These are phyloP conservation scores for Spondyliosoma cantharus DNA, from an alignment of 2,797 vertebrate genomes.

Conservation along the genomic window DNA sequence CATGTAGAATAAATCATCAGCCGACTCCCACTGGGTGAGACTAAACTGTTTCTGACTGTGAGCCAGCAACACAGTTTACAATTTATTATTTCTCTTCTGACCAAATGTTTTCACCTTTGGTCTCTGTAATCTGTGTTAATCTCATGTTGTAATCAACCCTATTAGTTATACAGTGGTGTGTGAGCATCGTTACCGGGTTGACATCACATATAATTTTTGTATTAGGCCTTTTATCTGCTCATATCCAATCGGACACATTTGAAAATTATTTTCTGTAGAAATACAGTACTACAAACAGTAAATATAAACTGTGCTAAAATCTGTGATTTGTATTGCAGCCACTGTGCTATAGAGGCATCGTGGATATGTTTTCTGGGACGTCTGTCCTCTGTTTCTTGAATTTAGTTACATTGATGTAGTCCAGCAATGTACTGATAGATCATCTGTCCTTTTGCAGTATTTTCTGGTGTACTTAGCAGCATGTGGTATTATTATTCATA, in stretches of 20 bases:
- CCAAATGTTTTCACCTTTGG: constrained; percentile 41
- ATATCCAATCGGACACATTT: constrained; percentile 19
- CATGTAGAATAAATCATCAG: constrained; percentile 30
- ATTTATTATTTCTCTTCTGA: constrained; percentile 7
- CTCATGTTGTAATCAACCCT: not conserved
- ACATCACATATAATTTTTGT: not conserved
- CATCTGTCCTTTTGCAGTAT: constrained; percentile 31
- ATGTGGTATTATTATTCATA: constrained; percentile 38
- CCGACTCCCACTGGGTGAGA: constrained; percentile 29
- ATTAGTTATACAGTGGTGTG: not conserved
- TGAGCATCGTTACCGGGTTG: constrained; percentile 2
- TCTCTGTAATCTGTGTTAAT: constrained; percentile 41
- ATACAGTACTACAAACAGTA: not conserved
- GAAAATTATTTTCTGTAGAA: not conserved
- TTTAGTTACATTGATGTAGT: constrained; percentile 2
- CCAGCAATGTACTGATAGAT: constrained; percentile 21
- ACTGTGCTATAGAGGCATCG: not conserved
- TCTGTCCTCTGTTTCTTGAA: constrained; percentile 5
- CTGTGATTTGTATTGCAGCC: not conserved
- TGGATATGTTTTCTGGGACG: not conserved
- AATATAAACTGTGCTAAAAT: not conserved
- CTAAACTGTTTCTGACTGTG: constrained; percentile 33
- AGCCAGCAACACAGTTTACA: constrained; percentile 33
- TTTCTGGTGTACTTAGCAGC: constrained; percentile 32
- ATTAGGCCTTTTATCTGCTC: not conserved